Conservation (phyloP, 2,888 invertebrate species). For the Brassicogethes aeneus region DNA sequence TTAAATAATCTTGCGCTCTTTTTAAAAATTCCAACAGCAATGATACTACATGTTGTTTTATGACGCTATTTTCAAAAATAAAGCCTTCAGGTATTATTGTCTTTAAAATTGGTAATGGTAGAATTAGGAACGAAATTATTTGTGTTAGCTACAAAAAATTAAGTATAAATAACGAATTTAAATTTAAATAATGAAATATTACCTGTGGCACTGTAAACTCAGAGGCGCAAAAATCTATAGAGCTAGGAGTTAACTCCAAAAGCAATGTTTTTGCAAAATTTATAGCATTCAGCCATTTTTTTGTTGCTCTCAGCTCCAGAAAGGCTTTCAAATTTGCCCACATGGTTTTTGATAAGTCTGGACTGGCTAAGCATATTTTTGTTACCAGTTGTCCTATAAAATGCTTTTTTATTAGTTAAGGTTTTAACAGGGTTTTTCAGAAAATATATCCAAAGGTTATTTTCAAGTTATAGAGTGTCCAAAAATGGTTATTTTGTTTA, state of each 20-base stretch:
- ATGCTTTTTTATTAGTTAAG: too few species aligned
- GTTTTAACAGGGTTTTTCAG: too few species aligned
- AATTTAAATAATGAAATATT: constrained; percentile 12
- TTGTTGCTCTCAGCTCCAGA: constrained; percentile 51
- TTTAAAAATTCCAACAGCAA: constrained; percentile 25
- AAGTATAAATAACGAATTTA: background rate
- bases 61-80: constrained; percentile 22
- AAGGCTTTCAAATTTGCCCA: constrained; percentile 50
- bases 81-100: constrained; percentile 23
- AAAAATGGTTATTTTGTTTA: too few species aligned
- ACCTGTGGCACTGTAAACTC: constrained; percentile 46
- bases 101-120: constrained; percentile 31
- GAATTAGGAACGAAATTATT: constrained; percentile 28
- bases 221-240: constrained; percentile 42
- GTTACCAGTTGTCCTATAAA: constrained; percentile 47
- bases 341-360: constrained; percentile 59
- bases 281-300: constrained; percentile 46
- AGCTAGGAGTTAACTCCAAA: constrained; percentile 42
- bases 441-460: too few species aligned
- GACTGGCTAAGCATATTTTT: constrained; percentile 57
- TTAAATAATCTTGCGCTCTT: constrained; percentile 19
- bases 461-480: too few species aligned
- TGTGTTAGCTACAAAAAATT: constrained; percentile 29
- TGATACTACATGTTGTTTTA: constrained; percentile 42
- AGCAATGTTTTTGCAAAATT: constrained; percentile 43